Evolutionary conservation across 2,888 invertebrate species (phyloP), one percentile per base, ranked within the genome.

Genomic region (Oscheius sp.): DNA sequence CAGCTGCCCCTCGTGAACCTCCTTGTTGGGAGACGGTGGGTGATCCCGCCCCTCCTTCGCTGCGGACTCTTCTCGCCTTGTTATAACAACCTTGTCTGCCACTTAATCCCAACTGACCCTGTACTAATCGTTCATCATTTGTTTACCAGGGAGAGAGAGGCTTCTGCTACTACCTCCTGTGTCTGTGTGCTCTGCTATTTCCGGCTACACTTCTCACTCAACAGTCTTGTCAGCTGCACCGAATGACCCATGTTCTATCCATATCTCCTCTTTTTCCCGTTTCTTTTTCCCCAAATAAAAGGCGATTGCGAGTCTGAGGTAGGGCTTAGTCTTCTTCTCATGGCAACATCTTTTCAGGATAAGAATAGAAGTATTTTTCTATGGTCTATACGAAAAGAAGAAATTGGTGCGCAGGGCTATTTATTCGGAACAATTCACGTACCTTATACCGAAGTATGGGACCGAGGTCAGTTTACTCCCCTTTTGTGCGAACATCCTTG

Each of bases 341-440:
- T 9, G 21, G 18, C n/a, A 12, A 23, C 7, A 21, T 55, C 6
- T 0, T 18, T 43, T 56, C 12, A 69, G 56, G 35, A 69, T 23
- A 41, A 64, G 9, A 46, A 69, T 43, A 23, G 69, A 12, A 71
- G 58, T 7, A 77, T 64, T 1, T 81, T 76, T 35, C 69, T 81
- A 12, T 81, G 78, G 78, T 78, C 80, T 0, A 55, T 81, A 0
- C 59, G 45, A 12, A 68, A 72, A 41, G 68, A 69, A 13, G 61
- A 53, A 2, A 58, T 41, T 12, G 56, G 56, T 3, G 66, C 80
- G 0, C 71, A 64, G 46, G 80, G 79, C 1, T 91, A 90, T 86
- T 89, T 91, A 78, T 91, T 91, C 84, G 91, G 91, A 41, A 91
- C 91, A 13, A 91, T 92, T 79, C 91, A 91, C 86, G 91, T 92